Evolutionary conservation across 2,888 invertebrate genomes (phyloP).

Genomic region (Geophilus truncorum): DNA sequence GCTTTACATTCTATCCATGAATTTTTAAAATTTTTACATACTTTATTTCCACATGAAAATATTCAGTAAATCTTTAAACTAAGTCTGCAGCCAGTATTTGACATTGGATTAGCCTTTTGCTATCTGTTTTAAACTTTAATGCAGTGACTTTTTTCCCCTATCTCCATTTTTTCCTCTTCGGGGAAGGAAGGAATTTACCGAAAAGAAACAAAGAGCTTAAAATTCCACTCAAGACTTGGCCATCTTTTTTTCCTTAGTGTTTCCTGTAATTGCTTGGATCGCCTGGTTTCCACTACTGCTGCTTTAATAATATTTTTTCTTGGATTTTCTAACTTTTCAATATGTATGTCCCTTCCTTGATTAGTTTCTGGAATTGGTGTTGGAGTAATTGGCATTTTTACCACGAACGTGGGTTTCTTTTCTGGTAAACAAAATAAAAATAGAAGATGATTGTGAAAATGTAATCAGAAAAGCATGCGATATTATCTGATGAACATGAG

Average conservation of each 20-base stretch:
- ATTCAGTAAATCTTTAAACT: neutral
- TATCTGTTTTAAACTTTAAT: constrained; percentile 10
- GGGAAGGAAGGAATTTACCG: neutral
- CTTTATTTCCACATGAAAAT: neutral
- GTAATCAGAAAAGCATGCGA: neutral
- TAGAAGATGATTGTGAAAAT: neutral
- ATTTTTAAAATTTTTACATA: neutral
- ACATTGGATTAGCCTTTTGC: neutral
- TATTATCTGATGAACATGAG: constrained; percentile 12
- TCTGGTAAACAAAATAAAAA: neutral
- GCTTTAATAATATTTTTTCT: neutral
- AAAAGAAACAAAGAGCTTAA: constrained; percentile 15
- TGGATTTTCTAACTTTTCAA: neutral
- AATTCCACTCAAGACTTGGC: constrained; percentile 1
- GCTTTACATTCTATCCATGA: neutral
- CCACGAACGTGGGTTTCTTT: neutral
- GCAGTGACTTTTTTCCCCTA: neutral
- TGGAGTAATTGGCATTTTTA: neutral
- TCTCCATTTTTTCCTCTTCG: neutral
- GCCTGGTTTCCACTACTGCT: neutral
- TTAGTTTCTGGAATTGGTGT: neutral
- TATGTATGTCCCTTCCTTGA: neutral
- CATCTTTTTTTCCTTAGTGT: neutral
- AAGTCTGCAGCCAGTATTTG: neutral
- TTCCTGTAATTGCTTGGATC: constrained; percentile 7